Evolutionary conservation across 92 coral and sea anemone genomes (phyloP).

Genomic region (Phymanthus crucifer): DNA sequence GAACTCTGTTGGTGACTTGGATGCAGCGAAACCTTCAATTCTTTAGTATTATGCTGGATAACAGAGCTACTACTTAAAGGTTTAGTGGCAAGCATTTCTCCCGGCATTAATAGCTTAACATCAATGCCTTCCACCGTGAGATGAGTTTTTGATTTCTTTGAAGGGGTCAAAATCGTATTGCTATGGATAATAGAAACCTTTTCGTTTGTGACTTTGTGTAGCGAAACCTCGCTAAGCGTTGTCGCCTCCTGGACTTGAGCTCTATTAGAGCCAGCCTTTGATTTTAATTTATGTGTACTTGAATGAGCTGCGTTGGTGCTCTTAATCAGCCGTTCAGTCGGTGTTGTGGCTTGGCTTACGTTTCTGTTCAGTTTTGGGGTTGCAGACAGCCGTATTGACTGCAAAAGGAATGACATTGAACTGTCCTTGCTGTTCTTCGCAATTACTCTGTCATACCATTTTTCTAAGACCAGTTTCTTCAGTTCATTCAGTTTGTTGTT

Average conservation of each 20-base stretch:
- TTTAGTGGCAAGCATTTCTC: background rate
- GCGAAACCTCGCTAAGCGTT: background rate
- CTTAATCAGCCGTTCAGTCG: background rate
- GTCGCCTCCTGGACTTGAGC: background rate
- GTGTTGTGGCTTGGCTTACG: background rate
- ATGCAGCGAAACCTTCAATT: background rate
- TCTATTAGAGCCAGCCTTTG: background rate
- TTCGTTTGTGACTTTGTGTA: background rate
- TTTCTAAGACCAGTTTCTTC: constrained; percentile 27
- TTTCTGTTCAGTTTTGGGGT: background rate
- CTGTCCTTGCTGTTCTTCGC: background rate
- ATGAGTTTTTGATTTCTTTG: background rate
- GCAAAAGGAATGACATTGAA: background rate
- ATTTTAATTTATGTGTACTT: background rate
- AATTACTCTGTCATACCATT: constrained; percentile 34
- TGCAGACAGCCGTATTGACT: background rate
- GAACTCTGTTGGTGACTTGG: background rate
- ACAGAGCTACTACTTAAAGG: background rate
- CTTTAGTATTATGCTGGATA: background rate
- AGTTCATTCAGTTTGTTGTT: constrained; percentile 39
- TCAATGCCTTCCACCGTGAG: background rate
- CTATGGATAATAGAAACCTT: background rate
- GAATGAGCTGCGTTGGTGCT: background rate
- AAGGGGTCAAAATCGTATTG: background rate
- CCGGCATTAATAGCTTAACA: background rate